Evolutionary conservation across 1,140 invertebrate species (phyloP).

Genomic region (Cataglyphis hispanica): DNA sequence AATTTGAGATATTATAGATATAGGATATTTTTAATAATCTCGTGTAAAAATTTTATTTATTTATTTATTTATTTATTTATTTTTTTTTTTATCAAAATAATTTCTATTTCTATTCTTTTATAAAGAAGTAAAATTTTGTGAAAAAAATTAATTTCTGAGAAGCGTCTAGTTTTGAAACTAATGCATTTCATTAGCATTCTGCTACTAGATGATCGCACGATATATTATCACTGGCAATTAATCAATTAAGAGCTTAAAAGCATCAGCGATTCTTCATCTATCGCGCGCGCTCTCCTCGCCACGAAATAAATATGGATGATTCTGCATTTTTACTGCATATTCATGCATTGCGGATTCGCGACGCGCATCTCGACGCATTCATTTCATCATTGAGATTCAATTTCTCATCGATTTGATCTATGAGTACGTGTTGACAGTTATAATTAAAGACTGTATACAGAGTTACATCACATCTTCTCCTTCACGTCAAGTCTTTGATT

Average conservation of each 20-base stretch:
- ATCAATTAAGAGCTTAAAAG: slow-evolving; percentile 58
- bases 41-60: too few relatives aligned
- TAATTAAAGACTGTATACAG: neutral
- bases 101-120: too few relatives aligned
- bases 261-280: slow-evolving; percentile 18
- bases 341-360: slow-evolving; percentile 29
- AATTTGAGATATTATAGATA: too few relatives aligned
- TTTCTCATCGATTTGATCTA: slow-evolving; percentile 8
- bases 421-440: neutral
- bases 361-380: neutral
- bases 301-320: slow-evolving; percentile 59
- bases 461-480: neutral
- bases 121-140: too few relatives aligned
- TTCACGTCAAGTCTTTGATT: neutral
- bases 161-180: neutral
- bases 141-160: too few relatives aligned
- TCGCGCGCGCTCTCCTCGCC: neutral
- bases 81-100: too few relatives aligned
- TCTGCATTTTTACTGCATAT: slow-evolving; percentile 57
- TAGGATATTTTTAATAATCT: too few relatives aligned
- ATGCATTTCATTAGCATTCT: neutral
- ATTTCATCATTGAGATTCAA: slow-evolving; percentile 24
- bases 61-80: too few relatives aligned
- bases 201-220: slow-evolving; percentile 3
- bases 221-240: slow-evolving; percentile 47